Evolutionary conservation across 2,797 vertebrate genomes (phyloP).

Genomic region (Erithacus rubecula): DNA sequence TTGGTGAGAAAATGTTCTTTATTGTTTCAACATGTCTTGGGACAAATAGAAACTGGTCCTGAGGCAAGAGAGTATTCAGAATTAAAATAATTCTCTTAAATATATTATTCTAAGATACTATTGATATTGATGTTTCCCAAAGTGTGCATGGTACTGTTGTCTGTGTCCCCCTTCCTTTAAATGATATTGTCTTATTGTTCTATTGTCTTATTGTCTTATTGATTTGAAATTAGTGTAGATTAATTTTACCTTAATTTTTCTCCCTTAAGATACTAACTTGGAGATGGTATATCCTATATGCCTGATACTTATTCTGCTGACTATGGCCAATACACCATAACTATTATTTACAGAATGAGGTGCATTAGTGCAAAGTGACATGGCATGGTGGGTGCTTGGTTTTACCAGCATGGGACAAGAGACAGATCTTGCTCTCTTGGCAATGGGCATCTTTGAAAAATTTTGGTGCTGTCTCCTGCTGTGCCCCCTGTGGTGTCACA

Average conservation of each 20-base stretch:
- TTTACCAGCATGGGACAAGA: not conserved
- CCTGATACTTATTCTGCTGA: not conserved
- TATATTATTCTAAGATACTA: slow-evolving; percentile 27
- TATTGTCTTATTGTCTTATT: not conserved
- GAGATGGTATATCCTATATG: not conserved
- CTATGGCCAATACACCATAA: not conserved
- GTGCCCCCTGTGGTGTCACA: not conserved
- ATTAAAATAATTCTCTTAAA: slow-evolving; percentile 59
- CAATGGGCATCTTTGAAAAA: not conserved
- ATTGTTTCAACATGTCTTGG: slow-evolving; percentile 64
- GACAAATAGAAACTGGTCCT: slow-evolving; percentile 58
- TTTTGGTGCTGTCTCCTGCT: not conserved
- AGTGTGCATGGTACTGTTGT: not conserved
- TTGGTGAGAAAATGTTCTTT: slow-evolving; percentile 62
- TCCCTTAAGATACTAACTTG: not conserved
- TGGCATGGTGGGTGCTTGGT: not conserved
- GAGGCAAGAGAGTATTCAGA: slow-evolving; percentile 47
- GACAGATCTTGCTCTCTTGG: not conserved
- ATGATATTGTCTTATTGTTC: not conserved
- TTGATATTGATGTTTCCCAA: slow-evolving; percentile 10
- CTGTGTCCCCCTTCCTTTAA: not conserved
- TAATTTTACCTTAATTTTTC: not conserved
- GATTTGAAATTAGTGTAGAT: not conserved
- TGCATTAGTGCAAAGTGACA: not conserved
- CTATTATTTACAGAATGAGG: not conserved